A percentile compares a stretch with the other conserved stretches of the same genome.
Evolutionary conservation across 1,140 invertebrate genomes (phyloP).

Genomic region (Hermetia illucens): DNA sequence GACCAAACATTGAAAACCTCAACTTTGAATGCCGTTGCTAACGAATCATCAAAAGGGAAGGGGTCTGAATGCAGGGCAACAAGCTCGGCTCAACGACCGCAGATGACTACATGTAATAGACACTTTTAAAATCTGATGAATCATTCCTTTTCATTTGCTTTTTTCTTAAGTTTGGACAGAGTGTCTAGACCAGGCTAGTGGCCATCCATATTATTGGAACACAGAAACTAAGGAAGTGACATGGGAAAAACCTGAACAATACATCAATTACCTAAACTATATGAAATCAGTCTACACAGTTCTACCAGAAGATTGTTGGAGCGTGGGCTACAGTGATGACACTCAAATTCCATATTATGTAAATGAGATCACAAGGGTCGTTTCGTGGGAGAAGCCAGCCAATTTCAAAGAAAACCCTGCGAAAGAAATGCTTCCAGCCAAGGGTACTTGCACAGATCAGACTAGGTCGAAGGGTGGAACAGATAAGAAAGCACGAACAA

Average conservation of each 20-base stretch:
- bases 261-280: conserved; percentile 4
- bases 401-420: conserved; percentile 3
- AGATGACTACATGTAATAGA: background rate
- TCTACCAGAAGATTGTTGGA: background rate
- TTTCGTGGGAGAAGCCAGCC: conserved; percentile 5
- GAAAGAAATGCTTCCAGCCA: too few species aligned
- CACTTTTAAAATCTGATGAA: background rate
- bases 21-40: background rate
- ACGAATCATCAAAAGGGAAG: background rate
- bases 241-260: conserved; percentile 51
- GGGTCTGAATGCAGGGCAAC: background rate
- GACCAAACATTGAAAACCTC: background rate
- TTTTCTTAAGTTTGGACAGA: conserved; percentile 41
- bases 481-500: background rate
- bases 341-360: conserved; percentile 3
- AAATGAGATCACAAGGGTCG: conserved; percentile 2
- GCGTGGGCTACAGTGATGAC: background rate
- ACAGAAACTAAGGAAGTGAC: conserved; percentile 53
- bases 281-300: background rate
- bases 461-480: too few species aligned
- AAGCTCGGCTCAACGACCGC: too few species aligned
- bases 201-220: conserved; percentile 63
- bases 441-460: too few species aligned
- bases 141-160: background rate
- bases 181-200: conserved; percentile 49